Conservation (phyloP, 2,113 vertebrate genomes). For the Uria aalge region DNA sequence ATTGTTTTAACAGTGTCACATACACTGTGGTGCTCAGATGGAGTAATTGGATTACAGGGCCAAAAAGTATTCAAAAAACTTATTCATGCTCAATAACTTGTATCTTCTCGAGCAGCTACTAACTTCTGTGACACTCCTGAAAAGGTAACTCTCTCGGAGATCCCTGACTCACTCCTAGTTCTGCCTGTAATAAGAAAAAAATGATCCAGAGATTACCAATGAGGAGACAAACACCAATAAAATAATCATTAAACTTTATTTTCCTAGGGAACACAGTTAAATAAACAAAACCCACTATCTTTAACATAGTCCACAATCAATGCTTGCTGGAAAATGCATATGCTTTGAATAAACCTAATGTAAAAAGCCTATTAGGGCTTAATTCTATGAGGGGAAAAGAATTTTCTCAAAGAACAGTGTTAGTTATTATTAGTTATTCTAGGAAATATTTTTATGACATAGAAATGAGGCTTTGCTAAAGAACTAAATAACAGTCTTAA, state of each 20-base stretch:
- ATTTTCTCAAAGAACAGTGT: background rate
- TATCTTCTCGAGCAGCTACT: background rate
- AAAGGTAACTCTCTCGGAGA: background rate
- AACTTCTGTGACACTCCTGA: background rate
- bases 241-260: background rate
- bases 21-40: background rate
- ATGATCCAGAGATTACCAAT: background rate
- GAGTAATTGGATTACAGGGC: background rate
- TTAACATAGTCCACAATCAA: fast-evolving
- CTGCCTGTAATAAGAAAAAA: background rate
- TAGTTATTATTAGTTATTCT: background rate
- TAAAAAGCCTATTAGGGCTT: background rate
- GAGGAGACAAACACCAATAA: background rate
- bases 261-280: background rate
- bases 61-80: background rate
- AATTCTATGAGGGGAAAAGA: background rate
- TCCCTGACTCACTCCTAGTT: background rate
- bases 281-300: background rate
- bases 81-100: background rate
- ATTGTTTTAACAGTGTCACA: background rate
- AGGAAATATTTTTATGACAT: background rate
- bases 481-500: background rate
- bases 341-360: background rate
- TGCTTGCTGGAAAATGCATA: background rate
- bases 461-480: background rate